phyloP scores from a whole-genome alignment of 2,888 invertebrate species.

The Ceratothoa steindachneri region DNA sequence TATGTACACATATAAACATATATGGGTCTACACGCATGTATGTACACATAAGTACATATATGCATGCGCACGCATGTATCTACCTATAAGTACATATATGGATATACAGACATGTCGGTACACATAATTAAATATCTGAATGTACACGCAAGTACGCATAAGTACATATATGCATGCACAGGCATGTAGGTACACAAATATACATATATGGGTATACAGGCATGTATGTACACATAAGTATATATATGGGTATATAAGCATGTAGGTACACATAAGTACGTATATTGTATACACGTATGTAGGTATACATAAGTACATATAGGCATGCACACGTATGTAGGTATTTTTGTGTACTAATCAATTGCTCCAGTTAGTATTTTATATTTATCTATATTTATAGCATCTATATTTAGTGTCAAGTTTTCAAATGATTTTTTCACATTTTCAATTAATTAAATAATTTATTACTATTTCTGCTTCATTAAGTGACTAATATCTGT shows the following conservation, averaged over 20 bases:
- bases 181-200: too few species aligned
- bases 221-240: constrained; percentile 18
- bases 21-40: neutral
- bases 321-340: neutral
- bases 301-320: neutral
- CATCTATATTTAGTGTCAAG: too few species aligned
- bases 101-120: too few species aligned
- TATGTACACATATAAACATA: constrained; percentile 6
- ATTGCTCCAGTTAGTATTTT: too few species aligned
- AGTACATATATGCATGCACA: too few species aligned
- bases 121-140: too few species aligned
- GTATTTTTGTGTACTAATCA: neutral
- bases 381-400: too few species aligned
- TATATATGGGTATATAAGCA: constrained; percentile 17
- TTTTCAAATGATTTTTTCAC: too few species aligned
- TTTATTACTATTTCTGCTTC: too few species aligned
- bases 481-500: too few species aligned
- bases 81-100: constrained; percentile 17
- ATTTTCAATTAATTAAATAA: too few species aligned
- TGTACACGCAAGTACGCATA: too few species aligned
- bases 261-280: constrained; percentile 19
- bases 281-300: neutral
- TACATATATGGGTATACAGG: neutral
- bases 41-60: neutral
- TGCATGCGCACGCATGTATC: neutral